These are phyloP conservation scores for Aphelocoma californica DNA, from an alignment of 2,797 vertebrate species.

Conservation along the genomic window DNA sequence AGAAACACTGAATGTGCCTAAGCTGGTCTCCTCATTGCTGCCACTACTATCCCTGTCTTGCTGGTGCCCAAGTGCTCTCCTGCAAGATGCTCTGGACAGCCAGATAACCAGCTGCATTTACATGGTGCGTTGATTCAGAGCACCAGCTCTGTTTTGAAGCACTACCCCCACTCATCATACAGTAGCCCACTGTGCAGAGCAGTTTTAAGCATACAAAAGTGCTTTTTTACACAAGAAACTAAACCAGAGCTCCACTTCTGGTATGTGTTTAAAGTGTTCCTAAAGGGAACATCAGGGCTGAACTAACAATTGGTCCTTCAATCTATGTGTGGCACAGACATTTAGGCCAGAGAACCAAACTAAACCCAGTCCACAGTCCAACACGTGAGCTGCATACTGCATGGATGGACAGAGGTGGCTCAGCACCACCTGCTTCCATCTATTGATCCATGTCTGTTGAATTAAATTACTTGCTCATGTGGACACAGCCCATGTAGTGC, in stretches of 20 bases:
- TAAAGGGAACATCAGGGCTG: neutral
- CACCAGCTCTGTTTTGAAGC: neutral
- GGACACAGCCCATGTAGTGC: accelerated
- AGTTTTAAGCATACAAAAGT: neutral
- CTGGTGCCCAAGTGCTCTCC: neutral
- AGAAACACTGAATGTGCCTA: neutral
- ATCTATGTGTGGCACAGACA: neutral
- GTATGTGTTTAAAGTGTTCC: neutral
- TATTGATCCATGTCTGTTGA: neutral
- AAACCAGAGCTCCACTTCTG: neutral
- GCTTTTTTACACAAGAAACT: neutral
- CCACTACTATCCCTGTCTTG: neutral
- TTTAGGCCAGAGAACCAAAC: neutral
- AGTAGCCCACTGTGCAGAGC: neutral
- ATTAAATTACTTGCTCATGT: neutral
- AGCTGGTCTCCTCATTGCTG: neutral
- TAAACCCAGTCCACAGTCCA: neutral
- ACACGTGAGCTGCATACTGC: accelerated
- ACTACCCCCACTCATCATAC: neutral
- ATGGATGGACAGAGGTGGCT: neutral
- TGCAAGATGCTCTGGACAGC: neutral
- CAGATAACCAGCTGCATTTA: neutral
- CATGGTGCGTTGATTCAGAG: neutral
- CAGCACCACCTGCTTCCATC: neutral
- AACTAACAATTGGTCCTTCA: neutral